Conservation (phyloP, 2,797 vertebrate genomes). For the Macrochelys suwanniensis region DNA sequence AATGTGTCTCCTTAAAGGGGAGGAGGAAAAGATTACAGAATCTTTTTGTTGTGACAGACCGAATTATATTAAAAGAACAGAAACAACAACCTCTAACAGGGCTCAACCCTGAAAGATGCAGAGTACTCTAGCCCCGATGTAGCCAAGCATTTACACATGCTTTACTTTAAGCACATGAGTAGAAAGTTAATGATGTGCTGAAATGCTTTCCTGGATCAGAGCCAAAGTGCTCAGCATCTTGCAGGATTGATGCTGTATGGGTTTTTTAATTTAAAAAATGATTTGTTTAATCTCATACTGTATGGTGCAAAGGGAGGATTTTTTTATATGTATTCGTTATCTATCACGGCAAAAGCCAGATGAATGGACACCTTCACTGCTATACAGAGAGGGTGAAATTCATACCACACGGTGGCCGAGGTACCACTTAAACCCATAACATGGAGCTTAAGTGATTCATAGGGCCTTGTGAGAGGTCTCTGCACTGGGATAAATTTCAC, state of each 20-base stretch:
- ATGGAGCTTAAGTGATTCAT: accelerated
- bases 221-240: slow-evolving; percentile 32
- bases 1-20: slow-evolving; percentile 58
- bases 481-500: neutral
- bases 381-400: slow-evolving; percentile 35
- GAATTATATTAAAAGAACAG: slow-evolving; percentile 50
- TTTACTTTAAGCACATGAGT: slow-evolving; percentile 67
- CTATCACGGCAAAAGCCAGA: neutral
- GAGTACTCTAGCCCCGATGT: slow-evolving; percentile 11
- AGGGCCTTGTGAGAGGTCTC: neutral
- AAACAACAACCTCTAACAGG: slow-evolving; percentile 50
- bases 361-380: neutral
- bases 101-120: slow-evolving; percentile 46
- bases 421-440: neutral
- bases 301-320: neutral
- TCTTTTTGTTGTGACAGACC: slow-evolving; percentile 55
- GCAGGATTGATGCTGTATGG: neutral
- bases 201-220: slow-evolving; percentile 68
- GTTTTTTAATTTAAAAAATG: neutral
- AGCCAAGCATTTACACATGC: slow-evolving; percentile 25
- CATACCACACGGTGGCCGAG: neutral
- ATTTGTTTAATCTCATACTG: neutral
- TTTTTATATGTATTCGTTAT: neutral
- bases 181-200: slow-evolving; percentile 70
- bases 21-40: slow-evolving; percentile 52